phyloP scores from a whole-genome alignment of 1,140 invertebrate genomes.

The Bombus difficillimus region DNA sequence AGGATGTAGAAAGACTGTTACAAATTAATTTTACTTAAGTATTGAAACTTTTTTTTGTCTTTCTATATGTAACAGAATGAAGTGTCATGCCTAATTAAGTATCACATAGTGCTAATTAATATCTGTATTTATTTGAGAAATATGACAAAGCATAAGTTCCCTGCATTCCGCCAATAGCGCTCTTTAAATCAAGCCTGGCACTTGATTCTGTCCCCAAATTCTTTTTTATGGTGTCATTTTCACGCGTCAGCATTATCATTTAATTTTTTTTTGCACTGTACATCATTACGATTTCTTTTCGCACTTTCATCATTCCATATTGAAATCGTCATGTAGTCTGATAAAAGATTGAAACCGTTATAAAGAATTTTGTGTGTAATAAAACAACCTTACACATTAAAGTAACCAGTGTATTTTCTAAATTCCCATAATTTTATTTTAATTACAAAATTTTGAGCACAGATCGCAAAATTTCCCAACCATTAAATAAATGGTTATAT shows the following conservation, averaged over 20 bases:
- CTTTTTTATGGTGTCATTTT: slow-evolving; percentile 43
- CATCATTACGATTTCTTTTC: slow-evolving; percentile 48
- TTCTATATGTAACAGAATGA: slow-evolving; percentile 44
- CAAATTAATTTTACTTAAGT: slow-evolving; percentile 51
- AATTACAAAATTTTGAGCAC: not conserved
- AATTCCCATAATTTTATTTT: not conserved
- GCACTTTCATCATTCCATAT: slow-evolving; percentile 67
- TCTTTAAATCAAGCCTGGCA: slow-evolving; percentile 14
- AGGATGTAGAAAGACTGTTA: slow-evolving; percentile 65
- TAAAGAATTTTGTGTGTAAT: slow-evolving; percentile 41
- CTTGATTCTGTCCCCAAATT: slow-evolving; percentile 61
- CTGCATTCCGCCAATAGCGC: not conserved
- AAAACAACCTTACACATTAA: slow-evolving; percentile 47
- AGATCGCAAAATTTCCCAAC: not conserved
- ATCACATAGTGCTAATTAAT: not conserved
- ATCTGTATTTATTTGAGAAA: slow-evolving; percentile 59
- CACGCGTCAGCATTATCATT: not conserved
- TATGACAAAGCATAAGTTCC: slow-evolving; percentile 17
- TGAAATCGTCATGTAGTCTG: slow-evolving; percentile 35
- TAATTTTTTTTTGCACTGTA: slow-evolving; percentile 44
- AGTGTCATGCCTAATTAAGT: slow-evolving; percentile 15
- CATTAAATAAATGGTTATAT: not conserved
- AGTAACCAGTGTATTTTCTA: not conserved
- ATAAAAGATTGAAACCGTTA: slow-evolving; percentile 21
- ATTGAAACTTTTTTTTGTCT: slow-evolving; percentile 5